Base-by-base conservation (phyloP, 1,140 invertebrate species). In the Aleiodes sp. region DNA sequence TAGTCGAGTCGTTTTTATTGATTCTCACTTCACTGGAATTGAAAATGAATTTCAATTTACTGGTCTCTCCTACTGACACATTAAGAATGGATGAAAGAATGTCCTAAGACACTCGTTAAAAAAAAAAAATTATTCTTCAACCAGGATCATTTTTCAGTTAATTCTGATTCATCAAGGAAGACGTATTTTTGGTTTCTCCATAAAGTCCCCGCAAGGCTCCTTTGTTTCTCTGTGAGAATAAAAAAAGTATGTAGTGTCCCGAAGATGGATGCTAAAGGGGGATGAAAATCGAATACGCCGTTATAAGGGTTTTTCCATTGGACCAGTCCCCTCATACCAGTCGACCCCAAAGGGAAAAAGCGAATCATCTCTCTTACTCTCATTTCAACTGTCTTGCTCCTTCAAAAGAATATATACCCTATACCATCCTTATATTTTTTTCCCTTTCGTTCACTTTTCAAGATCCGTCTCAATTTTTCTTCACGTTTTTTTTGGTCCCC, bases 381-480 rank as follows among this genome's bases (percentile, higher is more conserved):
- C 33, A 39, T 29, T 61, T 24, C 19, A 43, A 46, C 72, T 41
- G 63, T 62, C 61, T n/a, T n/a, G 56, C 41, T 26, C 19, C 59
- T 60, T 35, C 31, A 35, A 35, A 35, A 35, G 31, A 4, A 35
- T 35, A 10, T 35, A 35, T 10, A 35, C 31, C 31, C 31, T 35
- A 4, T 4, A 4, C 31, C 4, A 35, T 26, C 24, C 21, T 14
- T 41, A 26, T 29, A 10, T 69, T 69, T 70, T 70, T 72, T 73
- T 60, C 70, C 60, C 21, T 57, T 37, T 35, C 28, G 39, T 61
- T 73, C 60, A 16, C 65, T 70, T 41, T 68, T 33, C 31, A 35
- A 35, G 31, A 35, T 46, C 61, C 64, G 68, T 69, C 28, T 73
- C 70, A 57, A 12, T 33, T 31, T 75, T 71, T 70, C 72, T 78